Base-by-base conservation (phyloP, 2,113 vertebrate genomes). In the Hoplias malabaricus region DNA sequence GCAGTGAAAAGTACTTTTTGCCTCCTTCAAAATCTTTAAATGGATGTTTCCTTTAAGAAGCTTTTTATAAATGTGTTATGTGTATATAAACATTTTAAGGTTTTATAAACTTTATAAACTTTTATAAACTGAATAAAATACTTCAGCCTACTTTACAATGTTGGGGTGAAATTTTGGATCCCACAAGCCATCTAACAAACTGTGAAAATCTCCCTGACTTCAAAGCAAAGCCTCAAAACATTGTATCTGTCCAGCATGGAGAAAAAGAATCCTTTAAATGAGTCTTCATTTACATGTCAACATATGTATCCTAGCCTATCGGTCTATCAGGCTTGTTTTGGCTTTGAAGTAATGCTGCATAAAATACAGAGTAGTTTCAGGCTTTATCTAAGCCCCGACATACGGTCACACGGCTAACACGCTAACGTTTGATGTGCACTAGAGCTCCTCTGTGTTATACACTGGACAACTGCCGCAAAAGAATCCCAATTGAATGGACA, bases 401-500 rank as follows among this genome's bases (percentile, higher is more conserved):
- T 43, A 46, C 21, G 50, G 43, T 33, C 13, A 19, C 56, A 78
- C 69, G 76, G 40, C 46, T 74, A 54, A 46, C 19, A 53, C 27
- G 65, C 62, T 59, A 36, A 21, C 19, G 75, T 69, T 53, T 42
- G 75, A 72, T 48, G 80, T 67, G 74, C 12, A 5, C 61, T 62
- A 48, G 34, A 21, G 76, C 46, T 70, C 80, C 77, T 59, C 72
- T 77, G 31, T 46, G 57, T 56, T 86, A 48, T 67, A 34, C 83
- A 81, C 31, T 63, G 77, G 79, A 70, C 67, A 80, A 79, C 62
- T 75, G 56, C 69, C 65, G 9, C 9, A 31, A 73, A 56, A 83
- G 83, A 84, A 90, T 88, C 86, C 85, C 86, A 89, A 88, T 84
- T 86, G 90, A 85, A 88, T 82, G 85, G 90, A 91, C 90, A 89